Conservation (phyloP, 2,113 vertebrate species). For the Nanorana parkeri region DNA sequence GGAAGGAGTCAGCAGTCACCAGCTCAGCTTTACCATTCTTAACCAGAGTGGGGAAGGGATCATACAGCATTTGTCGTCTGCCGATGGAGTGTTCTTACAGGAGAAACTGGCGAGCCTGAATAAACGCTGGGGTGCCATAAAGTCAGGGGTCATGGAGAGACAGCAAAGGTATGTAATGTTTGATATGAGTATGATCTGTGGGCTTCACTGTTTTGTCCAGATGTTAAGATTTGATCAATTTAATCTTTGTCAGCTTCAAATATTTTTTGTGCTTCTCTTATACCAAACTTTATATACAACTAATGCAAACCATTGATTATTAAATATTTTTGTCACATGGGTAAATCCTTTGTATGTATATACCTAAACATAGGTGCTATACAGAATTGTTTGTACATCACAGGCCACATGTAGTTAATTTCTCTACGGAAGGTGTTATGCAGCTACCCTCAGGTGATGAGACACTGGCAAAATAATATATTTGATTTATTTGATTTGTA, state of each 20-base stretch:
- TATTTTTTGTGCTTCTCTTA: too few species aligned
- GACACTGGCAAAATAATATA: too few species aligned
- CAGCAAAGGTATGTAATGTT: slow-evolving; percentile 79
- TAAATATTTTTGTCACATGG: too few species aligned
- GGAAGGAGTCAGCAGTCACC: slow-evolving; percentile 82
- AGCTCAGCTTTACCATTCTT: slow-evolving; percentile 73
- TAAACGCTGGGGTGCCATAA: slow-evolving; percentile 80
- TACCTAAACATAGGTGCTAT: too few species aligned
- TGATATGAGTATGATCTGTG: neutral
- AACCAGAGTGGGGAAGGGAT: slow-evolving; percentile 84
- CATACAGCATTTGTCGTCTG: slow-evolving; percentile 80
- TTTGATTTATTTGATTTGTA: too few species aligned
- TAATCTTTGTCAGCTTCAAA: neutral
- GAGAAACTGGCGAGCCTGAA: slow-evolving; percentile 83
- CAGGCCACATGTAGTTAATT: too few species aligned
- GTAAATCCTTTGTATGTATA: too few species aligned
- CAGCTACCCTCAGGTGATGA: too few species aligned
- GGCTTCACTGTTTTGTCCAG: neutral
- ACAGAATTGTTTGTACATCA: too few species aligned
- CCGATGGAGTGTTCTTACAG: slow-evolving; percentile 82
- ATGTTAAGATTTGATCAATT: neutral
- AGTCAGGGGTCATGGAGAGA: slow-evolving; percentile 74
- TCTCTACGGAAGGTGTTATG: too few species aligned
- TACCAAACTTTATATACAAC: too few species aligned
- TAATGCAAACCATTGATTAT: too few species aligned